Base-by-base conservation (phyloP, 1,140 invertebrate genomes). In the Eumeta japonica region DNA sequence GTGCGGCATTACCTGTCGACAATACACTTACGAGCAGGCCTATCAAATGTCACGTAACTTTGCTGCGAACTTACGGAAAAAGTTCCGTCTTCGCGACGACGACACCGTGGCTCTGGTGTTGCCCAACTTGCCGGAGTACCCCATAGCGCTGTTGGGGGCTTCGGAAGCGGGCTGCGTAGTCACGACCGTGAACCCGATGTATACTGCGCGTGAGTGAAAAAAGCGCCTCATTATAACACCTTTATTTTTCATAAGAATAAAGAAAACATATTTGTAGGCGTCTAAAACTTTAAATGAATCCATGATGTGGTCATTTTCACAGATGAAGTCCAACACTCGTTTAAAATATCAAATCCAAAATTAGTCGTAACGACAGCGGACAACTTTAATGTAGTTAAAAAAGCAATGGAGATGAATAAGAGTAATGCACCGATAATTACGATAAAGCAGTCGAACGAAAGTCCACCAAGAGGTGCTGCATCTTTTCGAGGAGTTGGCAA, bases 301-400 rank as follows among this genome's bases (percentile, higher is more conserved):
- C 11, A 19, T 34, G 29, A 11, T 35, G 34, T 15, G n/a, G 7
- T 30, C 10, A 34, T 39, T 46, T 41, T 78, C 76, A 19, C 57
- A 92, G 90, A 87, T 50, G 91, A 94, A 80, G 81, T 93, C 13
- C 61, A 74, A n/a, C 78, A 80, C 18, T 89, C 92, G 58, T 47
- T 94, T 11, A 55, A 60, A 24, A 76, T 83, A 48, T 84, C 82
- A 9, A 68, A 79, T 4, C 74, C 83, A 1, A 86, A 83, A 55
- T 73, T 81, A 13, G 63, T 92, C 4, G 78, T 93, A 10, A 85
- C 85, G 3, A 70, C 78, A 4, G 67, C 76, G 4, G 72, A 78
- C 16, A 64, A 72, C 10, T 75, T 74, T 27, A 27, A 53, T 3
- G 60, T 57, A n/a, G 52, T 81, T 0, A 60, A 64, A 39, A 63